Evolutionary conservation across 2,113 vertebrate species (phyloP).

Genomic region (Xerus inauris): DNA sequence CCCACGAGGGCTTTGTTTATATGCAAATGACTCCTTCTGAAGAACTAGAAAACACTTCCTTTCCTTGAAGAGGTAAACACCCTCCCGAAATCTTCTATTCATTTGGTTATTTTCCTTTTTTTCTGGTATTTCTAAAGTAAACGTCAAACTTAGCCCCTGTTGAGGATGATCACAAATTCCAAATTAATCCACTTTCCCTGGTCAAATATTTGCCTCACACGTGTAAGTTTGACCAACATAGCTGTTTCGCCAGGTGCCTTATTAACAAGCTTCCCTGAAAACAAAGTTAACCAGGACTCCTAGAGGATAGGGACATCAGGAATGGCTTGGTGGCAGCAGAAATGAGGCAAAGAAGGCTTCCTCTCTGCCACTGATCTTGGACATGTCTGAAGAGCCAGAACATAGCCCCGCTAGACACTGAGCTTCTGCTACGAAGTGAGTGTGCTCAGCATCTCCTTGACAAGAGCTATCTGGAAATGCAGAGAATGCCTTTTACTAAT

Average conservation of each 20-base stretch:
- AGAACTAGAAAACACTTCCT: constrained; percentile 18
- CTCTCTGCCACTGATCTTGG: neutral
- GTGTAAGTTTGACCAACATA: neutral
- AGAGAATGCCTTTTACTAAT: neutral
- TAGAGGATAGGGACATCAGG: neutral
- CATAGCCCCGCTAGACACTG: neutral
- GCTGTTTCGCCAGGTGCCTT: neutral
- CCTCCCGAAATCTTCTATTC: constrained; percentile 42
- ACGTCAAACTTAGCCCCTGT: neutral
- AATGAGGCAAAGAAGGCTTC: neutral
- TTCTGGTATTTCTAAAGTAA: neutral
- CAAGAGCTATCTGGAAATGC: neutral
- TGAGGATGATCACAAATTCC: constrained; percentile 49
- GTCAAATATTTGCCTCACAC: neutral
- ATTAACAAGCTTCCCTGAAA: neutral
- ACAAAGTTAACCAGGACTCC: neutral
- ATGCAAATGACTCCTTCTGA: constrained; percentile 51
- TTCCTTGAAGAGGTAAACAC: neutral
- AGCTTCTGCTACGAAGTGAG: neutral
- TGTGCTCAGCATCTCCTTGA: neutral
- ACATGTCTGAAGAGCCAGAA: neutral
- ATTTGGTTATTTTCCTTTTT: neutral
- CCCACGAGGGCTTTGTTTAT: constrained; percentile 26
- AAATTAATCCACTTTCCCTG: constrained; percentile 46
- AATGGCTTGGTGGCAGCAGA: neutral